These are phyloP conservation scores for Nineta flava DNA, from an alignment of 2,888 invertebrate genomes.

Conservation along the genomic window DNA sequence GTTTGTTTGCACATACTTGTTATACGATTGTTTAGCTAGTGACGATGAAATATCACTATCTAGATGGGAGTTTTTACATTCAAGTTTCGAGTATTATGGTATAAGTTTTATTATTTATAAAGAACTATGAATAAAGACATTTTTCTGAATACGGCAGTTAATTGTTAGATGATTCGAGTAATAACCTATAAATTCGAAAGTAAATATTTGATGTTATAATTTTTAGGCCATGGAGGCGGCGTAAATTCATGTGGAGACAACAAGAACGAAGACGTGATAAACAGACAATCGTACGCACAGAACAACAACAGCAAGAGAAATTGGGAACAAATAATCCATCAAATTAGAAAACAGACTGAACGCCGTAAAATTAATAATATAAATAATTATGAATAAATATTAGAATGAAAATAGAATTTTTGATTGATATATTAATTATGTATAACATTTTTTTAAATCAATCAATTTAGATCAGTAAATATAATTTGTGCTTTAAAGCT, in stretches of 20 bases:
- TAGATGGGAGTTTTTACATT: too few species aligned
- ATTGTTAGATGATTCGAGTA: neutral
- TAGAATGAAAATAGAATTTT: neutral
- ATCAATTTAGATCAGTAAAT: neutral
- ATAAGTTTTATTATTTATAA: neutral
- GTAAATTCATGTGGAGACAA: constrained; percentile 8
- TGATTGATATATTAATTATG: neutral
- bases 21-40: too few species aligned
- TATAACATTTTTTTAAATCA: neutral
- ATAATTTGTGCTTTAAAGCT: neutral
- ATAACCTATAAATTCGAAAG: neutral
- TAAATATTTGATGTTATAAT: neutral
- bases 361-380: neutral
- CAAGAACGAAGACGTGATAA: constrained; percentile 16
- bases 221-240: neutral
- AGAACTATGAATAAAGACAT: too few species aligned
- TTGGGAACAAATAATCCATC: neutral
- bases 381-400: neutral
- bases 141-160: too few species aligned
- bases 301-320: neutral
- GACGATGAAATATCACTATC: too few species aligned
- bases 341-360: constrained; percentile 1
- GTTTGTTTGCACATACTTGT: too few species aligned
- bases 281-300: neutral
- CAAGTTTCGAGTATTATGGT: too few species aligned